A percentile compares a stretch with the other conserved stretches of the same genome.
phyloP scores from a whole-genome alignment of 1,140 invertebrate species.

The Plodia interpunctella region DNA sequence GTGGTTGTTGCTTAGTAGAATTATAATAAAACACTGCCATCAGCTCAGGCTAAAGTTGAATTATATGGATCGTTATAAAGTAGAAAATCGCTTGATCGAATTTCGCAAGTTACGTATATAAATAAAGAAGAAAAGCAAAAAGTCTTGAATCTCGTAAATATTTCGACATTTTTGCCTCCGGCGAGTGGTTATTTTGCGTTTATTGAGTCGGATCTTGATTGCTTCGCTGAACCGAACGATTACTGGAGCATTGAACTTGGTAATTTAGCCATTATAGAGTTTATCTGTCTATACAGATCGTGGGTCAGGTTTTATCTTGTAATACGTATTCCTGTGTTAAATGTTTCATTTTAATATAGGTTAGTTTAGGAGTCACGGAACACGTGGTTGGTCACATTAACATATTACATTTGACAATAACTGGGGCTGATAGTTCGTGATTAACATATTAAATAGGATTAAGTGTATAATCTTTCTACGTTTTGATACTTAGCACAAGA shows the following conservation, averaged over 20 bases:
- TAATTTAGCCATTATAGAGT: conserved; percentile 21
- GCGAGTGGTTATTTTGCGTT: conserved; percentile 53
- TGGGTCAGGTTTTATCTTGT: too few species aligned
- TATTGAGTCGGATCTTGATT: conserved; percentile 49
- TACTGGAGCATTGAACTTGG: conserved; percentile 57
- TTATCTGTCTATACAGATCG: too few species aligned
- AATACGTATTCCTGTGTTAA: too few species aligned
- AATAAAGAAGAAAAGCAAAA: conserved; percentile 44
- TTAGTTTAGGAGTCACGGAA: not conserved
- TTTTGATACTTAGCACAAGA: too few species aligned
- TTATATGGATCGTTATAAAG: conserved; percentile 37
- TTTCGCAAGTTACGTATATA: conserved; percentile 31
- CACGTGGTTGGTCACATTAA: conserved; percentile 3
- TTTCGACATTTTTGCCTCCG: conserved; percentile 55
- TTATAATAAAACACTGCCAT: conserved; percentile 30
- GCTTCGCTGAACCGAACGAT: conserved; percentile 43
- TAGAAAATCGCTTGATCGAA: conserved; percentile 36
- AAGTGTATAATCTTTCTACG: not conserved
- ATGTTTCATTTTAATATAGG: too few species aligned
- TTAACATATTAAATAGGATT: not conserved
- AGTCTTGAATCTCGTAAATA: conserved; percentile 50
- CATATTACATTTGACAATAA: not conserved
- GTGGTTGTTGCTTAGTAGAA: conserved; percentile 21
- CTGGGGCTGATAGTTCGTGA: conserved; percentile 6
- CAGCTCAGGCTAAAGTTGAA: conserved; percentile 36